Conservation (phyloP, 2,797 vertebrate species). For the Prunella strophiata region DNA sequence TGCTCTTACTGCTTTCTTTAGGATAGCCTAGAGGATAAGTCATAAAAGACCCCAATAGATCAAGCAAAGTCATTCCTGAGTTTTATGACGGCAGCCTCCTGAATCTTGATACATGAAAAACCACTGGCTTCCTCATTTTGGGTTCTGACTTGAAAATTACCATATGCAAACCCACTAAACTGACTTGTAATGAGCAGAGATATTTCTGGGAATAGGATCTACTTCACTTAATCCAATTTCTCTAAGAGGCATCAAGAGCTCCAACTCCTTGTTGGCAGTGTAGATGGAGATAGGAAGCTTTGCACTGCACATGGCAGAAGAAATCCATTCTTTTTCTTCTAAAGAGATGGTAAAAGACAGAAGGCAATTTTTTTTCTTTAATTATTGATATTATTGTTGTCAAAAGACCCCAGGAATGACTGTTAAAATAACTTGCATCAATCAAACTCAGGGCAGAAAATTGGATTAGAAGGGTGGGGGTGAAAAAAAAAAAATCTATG, state of each 20-base stretch:
- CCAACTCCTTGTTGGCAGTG: neutral
- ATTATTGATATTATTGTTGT: neutral
- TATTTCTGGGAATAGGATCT: slow-evolving; percentile 56
- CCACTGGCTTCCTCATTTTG: neutral
- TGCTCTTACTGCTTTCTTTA: neutral
- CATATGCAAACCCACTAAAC: neutral
- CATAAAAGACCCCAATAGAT: neutral
- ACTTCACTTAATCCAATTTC: slow-evolving; percentile 59
- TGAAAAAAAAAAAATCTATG: neutral
- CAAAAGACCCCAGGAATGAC: neutral
- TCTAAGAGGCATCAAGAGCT: slow-evolving; percentile 41
- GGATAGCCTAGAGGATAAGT: neutral
- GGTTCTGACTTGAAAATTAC: neutral
- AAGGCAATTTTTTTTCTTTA: neutral
- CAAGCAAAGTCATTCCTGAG: neutral
- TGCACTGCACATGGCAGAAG: neutral
- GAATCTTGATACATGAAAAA: neutral
- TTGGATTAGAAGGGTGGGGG: neutral
- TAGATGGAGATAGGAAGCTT: neutral
- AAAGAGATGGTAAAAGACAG: neutral
- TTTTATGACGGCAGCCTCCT: neutral
- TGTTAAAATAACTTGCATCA: neutral
- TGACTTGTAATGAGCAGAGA: neutral
- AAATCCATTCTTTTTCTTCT: neutral
- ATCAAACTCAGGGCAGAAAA: neutral